These are phyloP conservation scores for Cyanoliseus patagonus DNA, from an alignment of 2,113 vertebrate species.

Conservation along the genomic window DNA sequence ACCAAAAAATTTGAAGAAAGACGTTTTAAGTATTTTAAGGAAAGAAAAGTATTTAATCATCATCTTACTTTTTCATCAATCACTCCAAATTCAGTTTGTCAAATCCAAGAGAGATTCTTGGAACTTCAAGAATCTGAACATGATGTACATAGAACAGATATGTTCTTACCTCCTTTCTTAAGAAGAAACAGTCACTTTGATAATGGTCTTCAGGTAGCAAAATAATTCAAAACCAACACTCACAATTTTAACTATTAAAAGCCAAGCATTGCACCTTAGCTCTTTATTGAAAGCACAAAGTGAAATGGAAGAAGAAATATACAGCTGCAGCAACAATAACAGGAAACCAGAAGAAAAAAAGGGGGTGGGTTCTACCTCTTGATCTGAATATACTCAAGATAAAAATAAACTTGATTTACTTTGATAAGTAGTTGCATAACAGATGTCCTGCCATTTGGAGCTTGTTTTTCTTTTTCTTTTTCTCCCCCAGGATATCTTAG, in stretches of 20 bases:
- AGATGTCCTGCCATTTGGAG: neutral
- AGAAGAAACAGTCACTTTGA: slow-evolving; percentile 38
- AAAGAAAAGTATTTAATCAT: neutral
- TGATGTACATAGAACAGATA: slow-evolving; percentile 4
- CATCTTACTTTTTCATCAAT: neutral
- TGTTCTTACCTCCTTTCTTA: slow-evolving; percentile 56
- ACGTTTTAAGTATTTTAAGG: neutral
- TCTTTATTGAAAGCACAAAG: slow-evolving; percentile 14
- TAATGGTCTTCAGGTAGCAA: slow-evolving; percentile 10
- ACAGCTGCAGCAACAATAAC: slow-evolving; percentile 51
- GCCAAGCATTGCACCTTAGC: neutral
- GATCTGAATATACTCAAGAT: neutral
- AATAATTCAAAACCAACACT: neutral
- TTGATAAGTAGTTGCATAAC: neutral
- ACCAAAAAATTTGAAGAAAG: neutral
- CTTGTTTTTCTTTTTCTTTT: neutral
- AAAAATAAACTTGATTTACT: neutral
- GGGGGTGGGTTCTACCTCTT: slow-evolving; percentile 21
- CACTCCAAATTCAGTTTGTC: neutral
- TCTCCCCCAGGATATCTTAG: neutral
- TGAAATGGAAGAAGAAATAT: slow-evolving; percentile 40
- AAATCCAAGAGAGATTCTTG: slow-evolving; percentile 34
- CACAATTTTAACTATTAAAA: neutral
- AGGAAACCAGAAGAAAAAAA: slow-evolving; percentile 60
- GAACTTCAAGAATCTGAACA: slow-evolving; percentile 31